phyloP scores from a whole-genome alignment of 2,113 vertebrate species.

The Vimba vimba region DNA sequence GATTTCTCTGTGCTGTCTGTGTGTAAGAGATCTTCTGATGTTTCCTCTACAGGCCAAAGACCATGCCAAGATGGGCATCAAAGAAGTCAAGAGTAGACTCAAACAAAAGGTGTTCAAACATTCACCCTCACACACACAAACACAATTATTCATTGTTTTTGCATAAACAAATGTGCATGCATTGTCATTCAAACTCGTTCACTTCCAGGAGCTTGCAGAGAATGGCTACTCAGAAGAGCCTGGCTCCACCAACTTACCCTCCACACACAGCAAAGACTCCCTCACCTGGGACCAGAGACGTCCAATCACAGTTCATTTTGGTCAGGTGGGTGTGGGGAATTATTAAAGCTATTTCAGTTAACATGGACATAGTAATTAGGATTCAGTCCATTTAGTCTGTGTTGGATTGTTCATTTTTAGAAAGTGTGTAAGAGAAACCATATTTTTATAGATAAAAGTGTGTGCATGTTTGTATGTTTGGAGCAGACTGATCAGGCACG shows the following conservation, averaged over 20 bases:
- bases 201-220: constrained; percentile 87
- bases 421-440: not conserved
- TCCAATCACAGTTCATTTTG: constrained; percentile 92
- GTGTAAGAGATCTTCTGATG: not conserved
- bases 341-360: no score
- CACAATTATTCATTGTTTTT: not conserved
- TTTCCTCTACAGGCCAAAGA: constrained; percentile 92
- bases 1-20: not conserved
- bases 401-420: not conserved
- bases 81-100: constrained; percentile 85
- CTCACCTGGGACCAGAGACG: constrained; percentile 80
- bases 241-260: constrained; percentile 51
- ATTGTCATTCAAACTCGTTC: constrained; percentile 1
- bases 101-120: constrained; percentile 77
- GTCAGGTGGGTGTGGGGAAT: constrained; percentile 80
- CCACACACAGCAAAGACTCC: constrained; percentile 77
- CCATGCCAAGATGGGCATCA: constrained; percentile 98
- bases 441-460: not conserved
- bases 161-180: not conserved
- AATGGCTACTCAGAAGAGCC: constrained; percentile 86
- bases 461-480: constrained; percentile 40
- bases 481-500: constrained; percentile 71
- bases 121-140: not conserved
- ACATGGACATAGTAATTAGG: not conserved
- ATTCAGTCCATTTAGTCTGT: not conserved